These are phyloP conservation scores for Eriosoma lanigerum DNA, from an alignment of 1,140 invertebrate species.

Conservation along the genomic window DNA sequence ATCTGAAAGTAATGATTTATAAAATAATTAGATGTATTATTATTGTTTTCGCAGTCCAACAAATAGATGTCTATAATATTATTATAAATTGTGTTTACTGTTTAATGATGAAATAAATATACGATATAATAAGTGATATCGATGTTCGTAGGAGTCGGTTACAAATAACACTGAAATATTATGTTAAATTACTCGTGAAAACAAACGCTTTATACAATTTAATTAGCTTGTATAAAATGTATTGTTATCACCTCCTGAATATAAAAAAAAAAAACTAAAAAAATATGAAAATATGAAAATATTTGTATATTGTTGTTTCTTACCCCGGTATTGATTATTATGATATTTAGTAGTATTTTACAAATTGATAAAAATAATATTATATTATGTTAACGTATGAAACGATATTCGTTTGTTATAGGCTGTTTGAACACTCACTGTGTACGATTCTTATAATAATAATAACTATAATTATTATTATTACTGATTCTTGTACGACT, in stretches of 20 bases:
- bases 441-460: neutral
- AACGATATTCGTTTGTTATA: constrained; percentile 14
- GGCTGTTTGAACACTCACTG: neutral
- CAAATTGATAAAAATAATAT: neutral
- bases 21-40: too few species aligned
- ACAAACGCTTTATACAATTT: constrained; percentile 49
- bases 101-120: too few species aligned
- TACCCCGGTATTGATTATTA: too few species aligned
- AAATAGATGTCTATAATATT: too few species aligned
- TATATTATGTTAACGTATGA: neutral
- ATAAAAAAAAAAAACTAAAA: neutral
- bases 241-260: neutral
- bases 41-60: too few species aligned
- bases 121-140: too few species aligned
- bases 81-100: too few species aligned
- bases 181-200: constrained; percentile 25
- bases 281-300: too few species aligned
- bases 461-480: neutral
- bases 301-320: too few species aligned
- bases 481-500: constrained; percentile 23
- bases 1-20: too few species aligned
- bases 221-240: constrained; percentile 31
- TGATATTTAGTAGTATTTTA: neutral
- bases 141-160: neutral
- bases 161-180: neutral